Conservation (phyloP, 2,797 vertebrate genomes). For the Tragopan temminckii region DNA sequence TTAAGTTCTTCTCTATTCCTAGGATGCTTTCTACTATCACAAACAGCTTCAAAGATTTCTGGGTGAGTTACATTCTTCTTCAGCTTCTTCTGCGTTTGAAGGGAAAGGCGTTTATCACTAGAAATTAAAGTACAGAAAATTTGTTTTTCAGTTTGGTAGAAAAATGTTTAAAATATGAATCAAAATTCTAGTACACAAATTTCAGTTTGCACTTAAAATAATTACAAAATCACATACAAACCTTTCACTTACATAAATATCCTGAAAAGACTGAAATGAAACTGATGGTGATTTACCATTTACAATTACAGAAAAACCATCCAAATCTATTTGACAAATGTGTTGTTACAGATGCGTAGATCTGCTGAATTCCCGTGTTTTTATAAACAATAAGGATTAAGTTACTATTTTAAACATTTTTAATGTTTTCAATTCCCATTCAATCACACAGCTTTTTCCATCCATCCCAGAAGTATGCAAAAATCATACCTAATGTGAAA, state of each 20-base stretch:
- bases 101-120: not conserved
- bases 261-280: slow-evolving; percentile 32
- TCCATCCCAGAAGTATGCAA: not conserved
- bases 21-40: not conserved
- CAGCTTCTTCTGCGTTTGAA: slow-evolving; percentile 42
- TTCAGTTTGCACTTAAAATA: not conserved
- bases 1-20: not conserved
- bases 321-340: slow-evolving; percentile 18
- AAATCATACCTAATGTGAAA: not conserved
- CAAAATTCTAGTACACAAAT: not conserved
- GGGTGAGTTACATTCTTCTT: slow-evolving; percentile 52
- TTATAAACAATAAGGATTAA: not conserved
- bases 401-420: not conserved
- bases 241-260: slow-evolving; percentile 22
- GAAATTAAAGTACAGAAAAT: slow-evolving; percentile 23
- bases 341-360: slow-evolving; percentile 6
- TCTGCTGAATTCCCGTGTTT: not conserved
- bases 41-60: slow-evolving; percentile 55
- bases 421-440: not conserved
- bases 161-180: not conserved
- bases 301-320: slow-evolving; percentile 33
- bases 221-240: not conserved
- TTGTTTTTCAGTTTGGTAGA: not conserved
- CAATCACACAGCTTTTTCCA: not conserved
- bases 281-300: slow-evolving; percentile 25